Base-by-base conservation (phyloP, 2,888 invertebrate species). In the Scaptomyza caliginosa region DNA sequence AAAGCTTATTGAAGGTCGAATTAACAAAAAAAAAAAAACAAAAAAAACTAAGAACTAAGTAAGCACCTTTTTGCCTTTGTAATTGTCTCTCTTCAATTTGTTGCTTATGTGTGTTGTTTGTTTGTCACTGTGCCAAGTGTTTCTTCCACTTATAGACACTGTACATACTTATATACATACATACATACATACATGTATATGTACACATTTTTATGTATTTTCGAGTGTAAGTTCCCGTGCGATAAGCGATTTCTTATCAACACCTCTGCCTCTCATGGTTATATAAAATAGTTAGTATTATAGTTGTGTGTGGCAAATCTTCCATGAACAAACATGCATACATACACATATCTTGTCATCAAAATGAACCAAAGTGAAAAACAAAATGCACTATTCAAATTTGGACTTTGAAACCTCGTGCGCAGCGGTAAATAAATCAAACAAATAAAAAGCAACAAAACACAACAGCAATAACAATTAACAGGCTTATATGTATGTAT, bases 381-480 rank as follows among this genome's bases (percentile, higher is more conserved):
- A 49, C 21, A 49, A 39, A 13, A 13, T 11, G 23, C 34, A 43
- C 7, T 39, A 24, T 28, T 21, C 23, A 36, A 43, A 49, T 54
- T 54, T 72, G 86, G 82, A 82, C 86, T 82, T 82, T 82, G 84
- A 24, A 71, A 84, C 66, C 36, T 51, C 52, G 75, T 60, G 84
- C 50, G 36, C 58, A 59, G 63, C 64, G 42, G 42, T 50, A 71
- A 66, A 67, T 56, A 63, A 73, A 63, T 66, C 45, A 59, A 56
- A 55, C 28, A 45, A 46, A 40, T 51, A 42, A 43, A 50, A 55
- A 30, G 43, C 4, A 48, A 34, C 13, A 51, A n/a, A n/a, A n/a
- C n/a, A 57, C 11, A 48, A 39, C 17, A 54, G 34, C 28, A 60
- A 34, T 39, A 60, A 26, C 49, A 57, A n/a, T 40, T 40, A 11